Evolutionary conservation across 2,888 invertebrate species (phyloP), one percentile per base, ranked within the genome.

Genomic region (Stenodera caucasica): DNA sequence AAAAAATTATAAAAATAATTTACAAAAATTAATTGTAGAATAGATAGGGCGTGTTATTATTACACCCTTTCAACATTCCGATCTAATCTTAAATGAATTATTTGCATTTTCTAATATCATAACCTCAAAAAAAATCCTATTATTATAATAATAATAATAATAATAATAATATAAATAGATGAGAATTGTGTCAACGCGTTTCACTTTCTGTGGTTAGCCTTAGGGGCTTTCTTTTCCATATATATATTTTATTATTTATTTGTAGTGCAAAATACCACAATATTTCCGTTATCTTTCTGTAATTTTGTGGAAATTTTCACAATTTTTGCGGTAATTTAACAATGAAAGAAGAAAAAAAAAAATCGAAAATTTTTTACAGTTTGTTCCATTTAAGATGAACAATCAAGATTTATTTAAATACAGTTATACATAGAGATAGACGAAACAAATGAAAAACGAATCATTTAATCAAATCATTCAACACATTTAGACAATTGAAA

Each of bases 1-100:
- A 8, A 29, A 2, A 59, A 58, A 63, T 45, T 51, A 69, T 55
- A 53, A 26, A 55, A n/a, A n/a, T n/a, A n/a, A n/a, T n/a, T n/a
- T n/a, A n/a, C n/a, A n/a, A n/a, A n/a, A n/a, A n/a, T n/a, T n/a
- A n/a, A n/a, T n/a, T n/a, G 32, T 33, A 15, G 14, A 49, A 11
- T 29, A 51, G 29, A 51, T 9, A 15, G 14, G 29, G 51, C 51
- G 37, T 37, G 37, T 2, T 37, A 37, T 23, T 23, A 50, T 30
- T 50, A 9, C 50, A 11, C 29, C 50, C 26, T 50, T 21, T 50
- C 53, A 32, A 30, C 51, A 33, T 23, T 32, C 53, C 53, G 21
- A 53, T 53, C 53, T 33, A 50, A 50, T 30, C 32, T 33, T 56
- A 23, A 23, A 33, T 45, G 2, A 50, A 51, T 29, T 21, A 14